Conservation (phyloP, 1,140 invertebrate genomes). For the Hyles vespertilio region DNA sequence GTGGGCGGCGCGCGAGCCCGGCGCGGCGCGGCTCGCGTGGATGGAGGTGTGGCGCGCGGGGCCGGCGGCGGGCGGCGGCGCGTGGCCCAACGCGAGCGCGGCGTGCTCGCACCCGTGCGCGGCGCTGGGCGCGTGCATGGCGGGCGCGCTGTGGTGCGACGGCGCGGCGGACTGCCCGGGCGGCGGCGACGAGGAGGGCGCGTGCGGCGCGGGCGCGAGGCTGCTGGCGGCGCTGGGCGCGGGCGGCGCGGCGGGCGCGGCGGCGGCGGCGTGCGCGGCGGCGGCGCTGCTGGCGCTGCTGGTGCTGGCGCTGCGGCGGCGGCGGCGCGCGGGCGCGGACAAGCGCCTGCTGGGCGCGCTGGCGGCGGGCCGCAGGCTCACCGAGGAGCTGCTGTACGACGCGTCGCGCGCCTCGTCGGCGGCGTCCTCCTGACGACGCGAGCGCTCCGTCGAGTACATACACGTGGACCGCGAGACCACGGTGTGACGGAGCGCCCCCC, state of each 20-base stretch:
- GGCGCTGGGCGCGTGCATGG: constrained; percentile 57
- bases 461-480: constrained; percentile 92
- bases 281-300: constrained; percentile 37
- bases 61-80: constrained; percentile 14
- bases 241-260: constrained; percentile 52
- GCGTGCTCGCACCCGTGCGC: constrained; percentile 40
- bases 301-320: constrained; percentile 55
- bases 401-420: constrained; percentile 75
- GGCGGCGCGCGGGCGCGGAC: constrained; percentile 46
- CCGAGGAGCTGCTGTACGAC: constrained; percentile 78
- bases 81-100: constrained; percentile 55
- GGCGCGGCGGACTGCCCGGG: constrained; percentile 47
- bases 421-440: constrained; percentile 85
- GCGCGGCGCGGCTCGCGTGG: constrained; percentile 44
- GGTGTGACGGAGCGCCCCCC: constrained; percentile 79
- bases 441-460: constrained; percentile 91
- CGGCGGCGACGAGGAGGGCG: constrained; percentile 49
- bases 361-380: constrained; percentile 73
- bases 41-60: constrained; percentile 59
- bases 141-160: constrained; percentile 47
- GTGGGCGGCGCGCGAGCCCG: constrained; percentile 52
- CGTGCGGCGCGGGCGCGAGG: constrained; percentile 54
- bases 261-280: constrained; percentile 72
- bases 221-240: constrained; percentile 57
- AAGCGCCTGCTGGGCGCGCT: constrained; percentile 75